Evolutionary conservation across 2,113 vertebrate species (phyloP), one percentile per base, ranked within the genome.

Genomic region (Phaethon lepturus): DNA sequence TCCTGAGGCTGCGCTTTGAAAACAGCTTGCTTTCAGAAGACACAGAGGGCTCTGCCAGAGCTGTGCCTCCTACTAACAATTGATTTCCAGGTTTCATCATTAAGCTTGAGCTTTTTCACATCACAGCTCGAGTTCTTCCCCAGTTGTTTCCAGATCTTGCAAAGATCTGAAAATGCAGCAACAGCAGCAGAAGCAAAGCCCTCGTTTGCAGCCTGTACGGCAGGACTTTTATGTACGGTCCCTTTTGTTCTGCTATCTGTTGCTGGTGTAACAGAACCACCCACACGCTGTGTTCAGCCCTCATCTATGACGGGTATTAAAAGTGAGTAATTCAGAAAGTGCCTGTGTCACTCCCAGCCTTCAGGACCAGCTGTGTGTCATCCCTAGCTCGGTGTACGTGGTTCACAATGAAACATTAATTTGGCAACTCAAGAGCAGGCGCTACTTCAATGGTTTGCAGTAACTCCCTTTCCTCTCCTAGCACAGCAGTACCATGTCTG

Each of bases 11-110:
- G 84, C 33, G 49, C 77, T 89, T 73, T 73, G 80, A 10, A 72
- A 73, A 72, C 1, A 1, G 23, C 49, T 89, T 80, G 24, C 64
- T 88, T 94, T 72, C 55, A 49, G 45, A 76, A 50, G 80, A n/a
- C 60, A 71, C 7, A 0, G 23, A 94, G 67, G 10, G 75, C 2
- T 47, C 72, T 91, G 68, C 55, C 68, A 88, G 44, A 56, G 66
- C 72, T 49, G 3, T 75, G 53, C 66, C 49, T 52, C 64, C 49
- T 84, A 9, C 72, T 25, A 42, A 64, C 1, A 0, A 74, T 1
- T 91, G 76, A 78, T 87, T 94, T 88, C 50, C 68, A 77, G 38
- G 60, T 82, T 90, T 79, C 69, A 94, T 53, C 31, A 58, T 35
- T 89, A 84, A 93, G 63, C 71, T 66, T 58, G 60, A 85, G 80